Base-by-base conservation (phyloP, 2,797 vertebrate species). In the Carcharodon carcharias region DNA sequence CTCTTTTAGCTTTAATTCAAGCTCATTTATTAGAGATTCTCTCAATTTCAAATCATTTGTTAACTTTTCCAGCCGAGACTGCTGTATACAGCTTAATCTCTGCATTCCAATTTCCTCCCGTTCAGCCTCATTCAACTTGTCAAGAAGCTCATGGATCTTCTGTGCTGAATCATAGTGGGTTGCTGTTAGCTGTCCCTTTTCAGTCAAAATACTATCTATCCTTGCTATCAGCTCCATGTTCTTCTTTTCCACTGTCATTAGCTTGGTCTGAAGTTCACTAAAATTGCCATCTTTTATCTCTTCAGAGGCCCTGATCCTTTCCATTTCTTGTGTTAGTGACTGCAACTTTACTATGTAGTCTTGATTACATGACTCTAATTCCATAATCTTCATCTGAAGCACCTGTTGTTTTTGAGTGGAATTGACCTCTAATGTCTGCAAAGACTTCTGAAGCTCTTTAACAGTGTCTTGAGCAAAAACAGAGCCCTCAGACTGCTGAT, bases 111-210 rank as follows among this genome's bases (percentile, higher is more conserved):
- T 97, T 96, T 97, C 98, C 58, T 97, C 98, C 96, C 97, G 97
- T 97, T 99, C 99, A 35, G 98, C 97, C 96, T 98, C 97, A 96
- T 98, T 98, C 96, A 99, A 97, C 96, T 98, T 98, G 96, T 98
- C 98, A 96, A 98, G 97, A 93, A 99, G 97, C 89, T 98, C 97
- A 0, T 96, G 98, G 96, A 98, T 98, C 97, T 98, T 98, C 96
- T 98, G 97, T 89, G 98, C 98, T 0, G 98, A 98, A 96, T 98
- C 98, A 95, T 97, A 97, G 63, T 98, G 97, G 96, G 97, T 97
- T 85, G 97, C 96, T 2, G 97, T 97, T 96, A 98, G 98, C 96
- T 97, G 98, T 28, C 97, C 98, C 96, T 98, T 98, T 96, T 98
- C 97, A 0, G 97, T 97, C 82, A 98, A 97, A 73, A 97, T 96